Percentiles rank a stretch among this genome's conserved stretches.
Conservation (phyloP, 1,140 invertebrate genomes). For the Marisa cornuarietis region DNA sequence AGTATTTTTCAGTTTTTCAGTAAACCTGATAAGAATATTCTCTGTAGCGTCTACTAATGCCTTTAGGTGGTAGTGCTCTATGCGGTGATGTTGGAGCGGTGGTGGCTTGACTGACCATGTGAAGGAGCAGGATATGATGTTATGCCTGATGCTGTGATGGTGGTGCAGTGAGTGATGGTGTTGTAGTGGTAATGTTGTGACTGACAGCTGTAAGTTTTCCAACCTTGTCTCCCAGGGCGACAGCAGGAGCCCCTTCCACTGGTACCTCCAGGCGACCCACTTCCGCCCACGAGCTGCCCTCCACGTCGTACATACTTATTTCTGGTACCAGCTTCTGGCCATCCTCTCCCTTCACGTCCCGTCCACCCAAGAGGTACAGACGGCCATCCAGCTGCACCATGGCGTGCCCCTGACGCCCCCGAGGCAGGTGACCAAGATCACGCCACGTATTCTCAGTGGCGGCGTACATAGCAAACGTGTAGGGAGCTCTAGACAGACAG, state of each 20-base stretch:
- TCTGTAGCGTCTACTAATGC: too few relatives aligned
- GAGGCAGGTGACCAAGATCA: slow-evolving; percentile 18
- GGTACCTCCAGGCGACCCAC: slow-evolving; percentile 33
- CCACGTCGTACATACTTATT: slow-evolving; percentile 24
- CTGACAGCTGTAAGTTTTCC: too few relatives aligned
- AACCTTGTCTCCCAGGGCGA: slow-evolving; percentile 28
- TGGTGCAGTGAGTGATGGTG: too few relatives aligned
- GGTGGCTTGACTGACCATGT: too few relatives aligned
- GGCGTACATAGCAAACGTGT: slow-evolving; percentile 31
- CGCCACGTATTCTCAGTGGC: slow-evolving; percentile 35
- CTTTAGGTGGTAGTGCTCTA: background rate
- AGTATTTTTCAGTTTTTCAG: too few relatives aligned
- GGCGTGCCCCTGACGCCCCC: slow-evolving; percentile 33
- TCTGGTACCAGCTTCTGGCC: slow-evolving; percentile 17
- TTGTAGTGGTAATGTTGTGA: too few relatives aligned
- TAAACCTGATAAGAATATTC: too few relatives aligned
- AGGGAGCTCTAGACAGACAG: slow-evolving; percentile 9
- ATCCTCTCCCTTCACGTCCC: slow-evolving; percentile 13
- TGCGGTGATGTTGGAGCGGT: too few relatives aligned
- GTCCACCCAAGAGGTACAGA: slow-evolving; percentile 40
- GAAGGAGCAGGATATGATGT: background rate
- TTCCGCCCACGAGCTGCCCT: slow-evolving; percentile 26
- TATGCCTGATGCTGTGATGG: background rate
- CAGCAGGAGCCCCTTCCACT: slow-evolving; percentile 36
- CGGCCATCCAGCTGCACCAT: slow-evolving; percentile 33